A percentile compares a stretch with the other conserved stretches of the same genome.
Evolutionary conservation across 2,113 vertebrate genomes (phyloP).

Genomic region (Misgurnus mizolepis): DNA sequence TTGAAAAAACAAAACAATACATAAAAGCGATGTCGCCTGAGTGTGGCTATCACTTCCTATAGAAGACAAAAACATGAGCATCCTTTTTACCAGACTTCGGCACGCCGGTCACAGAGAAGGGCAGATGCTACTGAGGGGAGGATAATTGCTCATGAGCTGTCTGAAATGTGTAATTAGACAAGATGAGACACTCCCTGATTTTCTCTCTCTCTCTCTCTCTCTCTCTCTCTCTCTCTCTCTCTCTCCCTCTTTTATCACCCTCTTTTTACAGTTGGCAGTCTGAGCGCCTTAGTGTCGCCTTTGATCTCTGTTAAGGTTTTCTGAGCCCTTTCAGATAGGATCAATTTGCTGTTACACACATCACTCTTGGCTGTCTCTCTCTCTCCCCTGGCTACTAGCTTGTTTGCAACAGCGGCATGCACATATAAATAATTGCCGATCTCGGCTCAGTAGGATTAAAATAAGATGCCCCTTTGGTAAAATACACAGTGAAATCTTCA

Average conservation of each 20-base stretch:
- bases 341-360: conserved; percentile 75
- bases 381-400: conserved; percentile 55
- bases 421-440: conserved; percentile 57
- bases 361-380: conserved; percentile 60
- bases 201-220: conserved; percentile 47
- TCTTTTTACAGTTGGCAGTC: conserved; percentile 63
- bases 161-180: conserved; percentile 80
- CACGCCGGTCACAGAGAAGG: conserved; percentile 74
- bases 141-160: conserved; percentile 78
- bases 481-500: conserved; percentile 8
- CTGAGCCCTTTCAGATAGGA: conserved; percentile 72
- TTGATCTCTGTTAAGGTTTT: conserved; percentile 76
- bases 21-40: conserved; percentile 14
- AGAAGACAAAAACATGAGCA: conserved; percentile 30
- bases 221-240: not conserved
- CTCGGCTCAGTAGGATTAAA: conserved; percentile 17
- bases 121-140: conserved; percentile 76
- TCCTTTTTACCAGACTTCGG: conserved; percentile 69
- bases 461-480: conserved; percentile 11
- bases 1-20: not conserved
- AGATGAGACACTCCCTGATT: conserved; percentile 73
- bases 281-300: conserved; percentile 70
- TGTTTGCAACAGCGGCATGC: conserved; percentile 52
- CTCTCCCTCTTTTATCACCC: conserved; percentile 40
- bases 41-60: not conserved